These are phyloP conservation scores for Drosophila kuntzei DNA, from an alignment of 2,888 invertebrate species.

Conservation along the genomic window DNA sequence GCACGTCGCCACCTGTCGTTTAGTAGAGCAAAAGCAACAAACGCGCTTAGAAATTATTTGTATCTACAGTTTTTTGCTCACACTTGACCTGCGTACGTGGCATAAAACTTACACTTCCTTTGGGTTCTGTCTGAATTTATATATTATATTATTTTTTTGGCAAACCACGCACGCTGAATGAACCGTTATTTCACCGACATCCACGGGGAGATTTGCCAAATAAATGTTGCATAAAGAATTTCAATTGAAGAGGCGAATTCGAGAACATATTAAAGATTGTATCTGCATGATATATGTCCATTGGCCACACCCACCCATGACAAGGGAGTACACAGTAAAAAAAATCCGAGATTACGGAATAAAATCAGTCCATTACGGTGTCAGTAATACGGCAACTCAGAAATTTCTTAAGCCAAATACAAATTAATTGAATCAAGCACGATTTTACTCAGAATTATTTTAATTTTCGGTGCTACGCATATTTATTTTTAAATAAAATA, in stretches of 20 bases:
- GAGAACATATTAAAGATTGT: slow-evolving; percentile 63
- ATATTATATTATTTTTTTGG: slow-evolving; percentile 38
- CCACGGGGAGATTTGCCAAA: slow-evolving; percentile 52
- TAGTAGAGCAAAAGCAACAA: slow-evolving; percentile 57
- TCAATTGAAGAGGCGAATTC: slow-evolving; percentile 53
- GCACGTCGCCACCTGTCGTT: slow-evolving; percentile 66
- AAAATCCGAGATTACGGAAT: too few relatives aligned
- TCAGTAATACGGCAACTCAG: too few relatives aligned
- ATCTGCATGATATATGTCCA: slow-evolving; percentile 69
- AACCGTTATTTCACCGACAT: slow-evolving; percentile 72
- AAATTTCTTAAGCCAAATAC: too few relatives aligned
- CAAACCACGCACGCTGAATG: slow-evolving; percentile 50
- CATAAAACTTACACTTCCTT: slow-evolving; percentile 38
- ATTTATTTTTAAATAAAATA: too few relatives aligned
- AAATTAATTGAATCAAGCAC: too few relatives aligned
- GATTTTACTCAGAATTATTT: too few relatives aligned
- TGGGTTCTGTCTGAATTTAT: slow-evolving; percentile 4
- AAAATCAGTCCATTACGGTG: too few relatives aligned
- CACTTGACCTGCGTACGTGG: slow-evolving; percentile 16
- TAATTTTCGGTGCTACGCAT: too few relatives aligned
- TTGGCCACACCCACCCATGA: slow-evolving; percentile 50
- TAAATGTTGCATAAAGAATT: slow-evolving; percentile 51
- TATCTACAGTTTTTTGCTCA: slow-evolving; percentile 16
- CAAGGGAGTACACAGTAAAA: slow-evolving; percentile 14
- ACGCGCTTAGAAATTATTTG: slow-evolving; percentile 51